Evolutionary conservation across 2,888 invertebrate species (phyloP), one percentile per base, ranked within the genome.

Genomic region (Eulithis testata): DNA sequence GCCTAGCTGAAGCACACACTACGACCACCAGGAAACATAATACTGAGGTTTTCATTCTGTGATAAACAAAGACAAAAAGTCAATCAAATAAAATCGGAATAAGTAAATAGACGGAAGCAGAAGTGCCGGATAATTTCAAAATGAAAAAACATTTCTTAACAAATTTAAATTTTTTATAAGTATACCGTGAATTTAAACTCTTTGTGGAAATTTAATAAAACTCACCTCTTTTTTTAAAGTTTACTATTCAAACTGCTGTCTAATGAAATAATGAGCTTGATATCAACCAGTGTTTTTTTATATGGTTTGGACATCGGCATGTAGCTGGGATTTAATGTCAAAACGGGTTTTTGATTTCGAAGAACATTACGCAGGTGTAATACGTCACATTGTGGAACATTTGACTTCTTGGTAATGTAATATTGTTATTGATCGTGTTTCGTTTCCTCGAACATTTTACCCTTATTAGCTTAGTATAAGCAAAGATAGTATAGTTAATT

Each of bases 1-100:
- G 79, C 37, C 69, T 71, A 4, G 82, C 81, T 8, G 63, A 61
- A 0, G 70, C 75, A 14, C 73, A 64, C 0, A 84, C 74, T 9
- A 83, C 75, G 27, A 81, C 72, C 27, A 77, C 83, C 3, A 90
- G n/a, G 27, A 82, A 56, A 69, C 82, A 80, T 61, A 86, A 66
- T 43, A 80, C 63, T 65, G 81, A 70, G 59, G 78, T 65, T 62
- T 79, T 85, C 83, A 82, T 83, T 57, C 72, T 82, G 71, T 27
- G 63, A 73, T 6, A 47, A 47, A 36, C 51, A 50, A 40, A 40
- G 40, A 31, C 3, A 31, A 31, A 31, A 31, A 31, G n/a, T n/a
- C n/a, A n/a, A n/a, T n/a, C 31, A 31, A 31, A 31, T 31, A 5
- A 31, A 31, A 6, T 31, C 6, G 31, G 31, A 31, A 6, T 31